These are phyloP conservation scores for Nasonia vitripennis DNA, from an alignment of 1,140 invertebrate species.

Conservation along the genomic window DNA sequence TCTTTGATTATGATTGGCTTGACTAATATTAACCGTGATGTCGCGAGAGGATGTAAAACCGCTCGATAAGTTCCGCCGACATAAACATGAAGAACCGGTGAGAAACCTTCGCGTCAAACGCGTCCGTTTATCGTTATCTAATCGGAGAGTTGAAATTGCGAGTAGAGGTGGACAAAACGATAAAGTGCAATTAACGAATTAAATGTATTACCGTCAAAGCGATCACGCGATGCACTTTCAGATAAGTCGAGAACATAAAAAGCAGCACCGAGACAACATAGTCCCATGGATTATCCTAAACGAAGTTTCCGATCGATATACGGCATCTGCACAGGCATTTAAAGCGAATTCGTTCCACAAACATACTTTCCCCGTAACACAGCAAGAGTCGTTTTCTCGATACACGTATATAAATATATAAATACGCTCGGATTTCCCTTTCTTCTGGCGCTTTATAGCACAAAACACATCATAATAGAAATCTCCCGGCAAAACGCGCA, in stretches of 20 bases:
- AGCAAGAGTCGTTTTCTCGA: not conserved
- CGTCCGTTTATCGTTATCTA: not conserved
- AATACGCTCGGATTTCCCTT: slow-evolving; percentile 13
- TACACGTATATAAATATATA: not conserved
- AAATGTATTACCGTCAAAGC: not conserved
- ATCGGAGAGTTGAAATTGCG: not conserved
- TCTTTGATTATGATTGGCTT: not conserved
- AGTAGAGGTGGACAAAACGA: not conserved
- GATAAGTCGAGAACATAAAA: not conserved
- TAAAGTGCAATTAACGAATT: not conserved
- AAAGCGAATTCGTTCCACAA: slow-evolving; percentile 17
- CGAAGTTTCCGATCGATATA: not conserved
- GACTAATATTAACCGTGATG: not conserved
- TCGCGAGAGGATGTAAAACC: not conserved
- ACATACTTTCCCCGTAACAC: slow-evolving; percentile 2
- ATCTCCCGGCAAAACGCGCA: not conserved
- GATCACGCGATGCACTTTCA: not conserved
- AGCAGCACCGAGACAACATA: not conserved
- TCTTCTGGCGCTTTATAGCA: not conserved
- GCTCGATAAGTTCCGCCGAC: too few species aligned
- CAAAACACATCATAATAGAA: not conserved
- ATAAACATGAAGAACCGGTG: too few species aligned
- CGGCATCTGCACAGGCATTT: not conserved
- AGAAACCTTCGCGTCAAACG: too few species aligned
- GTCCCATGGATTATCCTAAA: not conserved